Percentiles rank a stretch among this genome's conserved stretches.
These are phyloP conservation scores for Halocaridina rubra DNA, from an alignment of 2,888 invertebrate genomes.

Conservation along the genomic window DNA sequence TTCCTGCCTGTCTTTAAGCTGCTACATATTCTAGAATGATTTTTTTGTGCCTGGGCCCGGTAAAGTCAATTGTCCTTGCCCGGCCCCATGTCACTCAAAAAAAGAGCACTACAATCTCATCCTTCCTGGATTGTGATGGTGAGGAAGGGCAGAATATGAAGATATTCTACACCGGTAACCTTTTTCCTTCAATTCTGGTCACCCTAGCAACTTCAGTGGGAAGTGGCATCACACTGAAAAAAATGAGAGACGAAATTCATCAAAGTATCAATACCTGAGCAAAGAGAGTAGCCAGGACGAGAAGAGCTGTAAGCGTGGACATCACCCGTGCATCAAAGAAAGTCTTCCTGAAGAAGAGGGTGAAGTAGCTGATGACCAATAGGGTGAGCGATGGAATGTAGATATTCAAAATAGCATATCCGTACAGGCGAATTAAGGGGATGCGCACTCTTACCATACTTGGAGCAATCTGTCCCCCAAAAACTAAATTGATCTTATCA, in stretches of 20 bases:
- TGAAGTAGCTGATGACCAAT: constrained; percentile 46
- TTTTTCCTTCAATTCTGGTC: no score
- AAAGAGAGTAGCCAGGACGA: constrained; percentile 48
- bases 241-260: no score
- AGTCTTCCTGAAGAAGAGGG: constrained; percentile 50
- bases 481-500: neutral
- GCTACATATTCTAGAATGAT: no score
- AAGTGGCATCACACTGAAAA: no score
- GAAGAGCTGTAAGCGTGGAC: constrained; percentile 43
- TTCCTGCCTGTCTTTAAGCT: no score
- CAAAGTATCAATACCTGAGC: no score
- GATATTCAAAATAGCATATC: constrained; percentile 45
- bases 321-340: constrained; percentile 47
- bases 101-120: neutral
- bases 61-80: no score
- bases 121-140: neutral
- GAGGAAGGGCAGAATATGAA: neutral
- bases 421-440: constrained; percentile 33
- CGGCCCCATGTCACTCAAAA: no score
- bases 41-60: no score
- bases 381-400: constrained; percentile 52
- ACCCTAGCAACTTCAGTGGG: no score
- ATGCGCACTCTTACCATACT: constrained; percentile 34
- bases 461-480: neutral
- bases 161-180: no score